phyloP scores from a whole-genome alignment of 2,888 invertebrate species.

The Pristionchus mayeri region DNA sequence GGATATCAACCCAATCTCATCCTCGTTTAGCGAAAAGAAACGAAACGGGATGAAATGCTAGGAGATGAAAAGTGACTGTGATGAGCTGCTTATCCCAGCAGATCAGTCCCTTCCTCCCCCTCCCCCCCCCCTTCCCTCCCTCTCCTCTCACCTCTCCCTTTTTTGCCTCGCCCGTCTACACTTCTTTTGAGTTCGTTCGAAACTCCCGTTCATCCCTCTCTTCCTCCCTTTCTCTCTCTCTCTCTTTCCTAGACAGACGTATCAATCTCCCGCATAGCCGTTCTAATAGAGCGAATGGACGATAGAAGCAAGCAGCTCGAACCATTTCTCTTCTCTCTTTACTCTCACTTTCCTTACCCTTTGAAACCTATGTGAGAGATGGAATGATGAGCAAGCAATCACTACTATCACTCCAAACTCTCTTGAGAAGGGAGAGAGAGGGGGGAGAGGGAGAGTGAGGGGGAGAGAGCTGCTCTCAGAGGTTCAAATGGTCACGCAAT shows the following conservation, averaged over 20 bases:
- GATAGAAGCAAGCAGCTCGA: too few relatives aligned
- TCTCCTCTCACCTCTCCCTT: too few relatives aligned
- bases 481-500: not conserved
- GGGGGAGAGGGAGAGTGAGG: too few relatives aligned
- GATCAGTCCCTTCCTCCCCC: not conserved
- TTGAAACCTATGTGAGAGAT: constrained; percentile 25
- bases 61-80: not conserved
- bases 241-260: constrained; percentile 16
- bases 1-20: constrained; percentile 6
- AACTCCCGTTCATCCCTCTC: constrained; percentile 23
- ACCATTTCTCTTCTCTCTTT: not conserved
- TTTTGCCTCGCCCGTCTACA: not conserved
- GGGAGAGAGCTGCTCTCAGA: not conserved
- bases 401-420: constrained; percentile 22
- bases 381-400: not conserved
- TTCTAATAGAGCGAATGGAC: constrained; percentile 18
- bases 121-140: constrained; percentile 3
- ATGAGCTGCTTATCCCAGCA: not conserved
- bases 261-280: too few relatives aligned
- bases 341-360: constrained; percentile 34
- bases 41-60: not conserved
- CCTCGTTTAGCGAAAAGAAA: constrained; percentile 22
- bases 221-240: not conserved
- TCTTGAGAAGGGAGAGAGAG: too few relatives aligned
- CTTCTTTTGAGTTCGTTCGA: constrained; percentile 2